Percentiles rank a stretch among this genome's conserved stretches.
These are phyloP conservation scores for Cephonodes hylas DNA, from an alignment of 2,888 invertebrate species.

Conservation along the genomic window DNA sequence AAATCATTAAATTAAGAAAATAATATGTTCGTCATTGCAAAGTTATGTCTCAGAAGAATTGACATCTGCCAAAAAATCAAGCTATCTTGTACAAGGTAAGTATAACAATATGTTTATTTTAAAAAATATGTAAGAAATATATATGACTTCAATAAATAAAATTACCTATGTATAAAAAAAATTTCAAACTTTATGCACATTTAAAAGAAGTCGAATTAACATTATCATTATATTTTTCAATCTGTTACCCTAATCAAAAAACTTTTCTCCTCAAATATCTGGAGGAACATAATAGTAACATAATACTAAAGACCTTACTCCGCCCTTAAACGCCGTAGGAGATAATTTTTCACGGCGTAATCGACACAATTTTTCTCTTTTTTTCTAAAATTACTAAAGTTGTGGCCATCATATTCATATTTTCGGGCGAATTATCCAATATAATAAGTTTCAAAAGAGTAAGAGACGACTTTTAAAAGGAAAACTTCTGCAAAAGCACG, in stretches of 20 bases:
- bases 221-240: conserved; percentile 9
- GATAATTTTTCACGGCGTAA: conserved; percentile 65
- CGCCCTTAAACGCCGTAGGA: conserved; percentile 53
- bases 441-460: conserved; percentile 78
- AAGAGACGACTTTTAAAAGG: conserved; percentile 79
- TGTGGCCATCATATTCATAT: conserved; percentile 75
- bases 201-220: background rate
- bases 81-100: too few relatives aligned
- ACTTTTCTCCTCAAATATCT: conserved; percentile 27
- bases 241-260: conserved; percentile 17
- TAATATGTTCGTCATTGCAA: too few relatives aligned
- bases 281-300: conserved; percentile 27
- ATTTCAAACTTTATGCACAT: too few relatives aligned
- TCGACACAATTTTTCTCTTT: conserved; percentile 60
- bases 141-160: too few relatives aligned
- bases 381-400: conserved; percentile 71
- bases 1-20: too few relatives aligned
- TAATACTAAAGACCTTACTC: conserved; percentile 45
- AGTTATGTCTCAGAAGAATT: too few relatives aligned
- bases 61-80: too few relatives aligned
- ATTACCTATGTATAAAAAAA: too few relatives aligned
- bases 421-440: conserved; percentile 76
- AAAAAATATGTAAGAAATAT: too few relatives aligned
- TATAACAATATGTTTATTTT: too few relatives aligned
- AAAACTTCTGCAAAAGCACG: conserved; percentile 77